Conservation (phyloP, 1,140 invertebrate genomes). For the Drosophila serrata region DNA sequence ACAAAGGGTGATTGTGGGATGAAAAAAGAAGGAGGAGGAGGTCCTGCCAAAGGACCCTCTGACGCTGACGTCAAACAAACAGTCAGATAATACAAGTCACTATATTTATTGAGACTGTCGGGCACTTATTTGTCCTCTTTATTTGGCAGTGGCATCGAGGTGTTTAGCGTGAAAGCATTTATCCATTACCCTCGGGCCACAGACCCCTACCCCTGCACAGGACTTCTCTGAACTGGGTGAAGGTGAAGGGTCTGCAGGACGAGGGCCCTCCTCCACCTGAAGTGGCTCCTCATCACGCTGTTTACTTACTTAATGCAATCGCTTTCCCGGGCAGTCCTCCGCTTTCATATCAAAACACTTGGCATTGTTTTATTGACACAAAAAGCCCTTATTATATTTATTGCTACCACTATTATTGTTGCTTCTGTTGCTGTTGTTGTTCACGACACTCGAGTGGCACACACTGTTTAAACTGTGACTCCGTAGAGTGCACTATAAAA, state of each 20-base stretch:
- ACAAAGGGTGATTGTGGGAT: conserved; percentile 2
- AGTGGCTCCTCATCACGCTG: conserved; percentile 25
- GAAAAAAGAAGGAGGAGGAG: background rate
- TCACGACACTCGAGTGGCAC: conserved; percentile 10
- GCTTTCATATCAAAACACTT: conserved; percentile 39
- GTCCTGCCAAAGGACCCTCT: conserved; percentile 7
- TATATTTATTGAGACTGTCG: conserved; percentile 47
- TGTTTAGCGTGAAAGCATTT: conserved; percentile 53
- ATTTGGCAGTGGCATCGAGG: conserved; percentile 46
- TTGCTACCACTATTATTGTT: conserved; percentile 26
- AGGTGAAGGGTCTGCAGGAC: conserved; percentile 15
- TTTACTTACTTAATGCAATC: conserved; percentile 57
- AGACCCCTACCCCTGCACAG: conserved; percentile 14
- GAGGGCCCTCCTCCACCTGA: conserved; percentile 18
- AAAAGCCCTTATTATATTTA: conserved; percentile 40
- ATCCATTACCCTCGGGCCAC: conserved; percentile 38
- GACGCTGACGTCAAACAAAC: conserved; percentile 36
- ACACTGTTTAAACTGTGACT: conserved; percentile 3
- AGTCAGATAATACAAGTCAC: conserved; percentile 20
- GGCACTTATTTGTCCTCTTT: conserved; percentile 48
- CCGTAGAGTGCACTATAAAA: background rate
- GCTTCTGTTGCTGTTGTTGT: background rate
- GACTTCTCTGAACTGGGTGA: conserved; percentile 14
- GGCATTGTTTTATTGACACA: conserved; percentile 52
- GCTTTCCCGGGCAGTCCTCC: conserved; percentile 31